Conservation (phyloP, 2,797 vertebrate species). For the Valencia hispanica region DNA sequence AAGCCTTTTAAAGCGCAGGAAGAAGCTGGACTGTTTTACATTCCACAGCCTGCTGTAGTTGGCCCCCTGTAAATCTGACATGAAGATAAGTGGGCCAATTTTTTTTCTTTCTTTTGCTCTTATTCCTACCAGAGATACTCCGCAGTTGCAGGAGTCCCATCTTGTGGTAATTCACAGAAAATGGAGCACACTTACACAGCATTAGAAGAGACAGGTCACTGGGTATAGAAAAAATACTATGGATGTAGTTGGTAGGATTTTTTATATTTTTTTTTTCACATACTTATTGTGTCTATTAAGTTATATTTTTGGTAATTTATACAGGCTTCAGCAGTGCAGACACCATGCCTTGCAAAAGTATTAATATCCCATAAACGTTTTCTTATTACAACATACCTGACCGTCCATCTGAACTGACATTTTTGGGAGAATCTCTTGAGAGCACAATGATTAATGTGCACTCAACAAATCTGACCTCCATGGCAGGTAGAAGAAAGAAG, state of each 20-base stretch:
- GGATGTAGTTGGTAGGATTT: not conserved
- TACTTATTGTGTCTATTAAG: not conserved
- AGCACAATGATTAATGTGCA: not conserved
- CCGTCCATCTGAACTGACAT: not conserved
- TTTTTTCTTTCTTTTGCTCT: not conserved
- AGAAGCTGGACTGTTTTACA: not conserved
- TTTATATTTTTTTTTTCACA: no score
- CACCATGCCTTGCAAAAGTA: not conserved
- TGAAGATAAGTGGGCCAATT: not conserved
- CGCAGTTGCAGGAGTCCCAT: not conserved
- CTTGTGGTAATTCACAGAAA: conserved; percentile 1
- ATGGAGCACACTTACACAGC: not conserved
- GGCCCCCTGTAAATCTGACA: not conserved
- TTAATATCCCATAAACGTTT: not conserved
- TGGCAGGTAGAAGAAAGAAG: not conserved
- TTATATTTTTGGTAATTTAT: not conserved
- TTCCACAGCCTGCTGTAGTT: not conserved
- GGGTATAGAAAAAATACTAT: not conserved
- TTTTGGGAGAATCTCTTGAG: not conserved
- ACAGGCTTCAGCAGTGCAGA: not conserved
- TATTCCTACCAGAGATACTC: not conserved
- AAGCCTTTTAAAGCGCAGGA: not conserved
- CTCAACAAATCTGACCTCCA: not conserved
- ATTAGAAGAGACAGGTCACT: not conserved
- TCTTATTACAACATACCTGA: not conserved